phyloP scores from a whole-genome alignment of 2,888 invertebrate genomes.

The Nymphalis urticae region DNA sequence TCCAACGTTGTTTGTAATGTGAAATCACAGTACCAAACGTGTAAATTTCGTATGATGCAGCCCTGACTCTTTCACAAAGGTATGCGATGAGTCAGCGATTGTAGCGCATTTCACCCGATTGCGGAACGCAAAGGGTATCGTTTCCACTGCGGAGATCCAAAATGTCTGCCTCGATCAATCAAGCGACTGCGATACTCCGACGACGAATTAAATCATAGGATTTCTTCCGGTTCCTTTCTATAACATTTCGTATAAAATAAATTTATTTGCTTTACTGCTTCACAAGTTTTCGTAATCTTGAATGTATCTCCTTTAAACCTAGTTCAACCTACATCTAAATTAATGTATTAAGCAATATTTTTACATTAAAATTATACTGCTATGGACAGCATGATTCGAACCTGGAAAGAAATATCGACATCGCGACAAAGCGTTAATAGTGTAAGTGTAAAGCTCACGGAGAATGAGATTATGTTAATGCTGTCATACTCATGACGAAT shows the following conservation, averaged over 20 bases:
- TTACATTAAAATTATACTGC: constrained; percentile 42
- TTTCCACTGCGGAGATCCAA: constrained; percentile 36
- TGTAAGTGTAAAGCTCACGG: constrained; percentile 45
- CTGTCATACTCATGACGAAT: constrained; percentile 33
- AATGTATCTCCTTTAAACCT: constrained; percentile 56
- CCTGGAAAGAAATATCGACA: constrained; percentile 67
- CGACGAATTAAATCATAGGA: constrained; percentile 76
- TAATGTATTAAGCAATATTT: constrained; percentile 54
- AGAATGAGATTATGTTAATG: constrained; percentile 38
- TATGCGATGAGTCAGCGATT: constrained; percentile 23
- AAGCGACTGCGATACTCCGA: constrained; percentile 68
- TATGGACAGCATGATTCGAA: constrained; percentile 44
- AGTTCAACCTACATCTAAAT: constrained; percentile 49
- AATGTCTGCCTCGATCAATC: constrained; percentile 56
- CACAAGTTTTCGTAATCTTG: constrained; percentile 48
- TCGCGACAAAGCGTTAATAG: constrained; percentile 53
- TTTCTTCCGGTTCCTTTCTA: constrained; percentile 80
- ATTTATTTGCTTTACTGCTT: constrained; percentile 55
- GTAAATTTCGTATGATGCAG: constrained; percentile 16
- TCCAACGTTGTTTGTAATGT: constrained; percentile 10
- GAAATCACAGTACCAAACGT: constrained; percentile 8
- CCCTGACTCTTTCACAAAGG: constrained; percentile 21
- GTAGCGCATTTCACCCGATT: constrained; percentile 17
- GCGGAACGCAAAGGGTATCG: constrained; percentile 23
- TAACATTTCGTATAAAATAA: constrained; percentile 79